A percentile compares a stretch with the other conserved stretches of the same genome.
These are phyloP conservation scores for Indicator indicator DNA, from an alignment of 2,113 vertebrate species.

Conservation along the genomic window DNA sequence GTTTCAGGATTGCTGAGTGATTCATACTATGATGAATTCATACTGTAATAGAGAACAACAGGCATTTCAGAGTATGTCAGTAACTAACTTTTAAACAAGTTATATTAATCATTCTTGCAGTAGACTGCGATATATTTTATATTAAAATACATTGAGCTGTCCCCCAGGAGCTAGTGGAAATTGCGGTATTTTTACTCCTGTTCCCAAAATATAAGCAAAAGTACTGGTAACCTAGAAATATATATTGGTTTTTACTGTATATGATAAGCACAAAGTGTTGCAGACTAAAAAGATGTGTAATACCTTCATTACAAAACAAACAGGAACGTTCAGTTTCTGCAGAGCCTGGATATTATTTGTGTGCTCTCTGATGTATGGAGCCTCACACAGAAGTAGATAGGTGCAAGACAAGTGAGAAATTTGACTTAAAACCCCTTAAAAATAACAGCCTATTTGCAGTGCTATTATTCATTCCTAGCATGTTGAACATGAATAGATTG, in stretches of 20 bases:
- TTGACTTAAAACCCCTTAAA: neutral
- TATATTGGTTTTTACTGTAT: neutral
- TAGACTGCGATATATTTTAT: neutral
- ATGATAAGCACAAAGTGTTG: neutral
- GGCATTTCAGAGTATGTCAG: neutral
- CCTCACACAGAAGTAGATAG: accelerated
- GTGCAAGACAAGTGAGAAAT: neutral
- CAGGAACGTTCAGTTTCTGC: neutral
- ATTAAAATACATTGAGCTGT: neutral
- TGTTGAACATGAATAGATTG: neutral
- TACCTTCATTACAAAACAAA: neutral
- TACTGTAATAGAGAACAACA: neutral
- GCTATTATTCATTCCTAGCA: neutral
- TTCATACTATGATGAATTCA: neutral
- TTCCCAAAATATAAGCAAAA: neutral
- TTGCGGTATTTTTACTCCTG: neutral
- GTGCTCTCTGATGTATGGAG: neutral
- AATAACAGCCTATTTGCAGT: neutral
- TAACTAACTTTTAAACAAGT: neutral
- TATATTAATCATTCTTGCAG: conserved; percentile 27
- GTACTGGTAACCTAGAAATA: neutral
- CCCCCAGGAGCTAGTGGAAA: neutral
- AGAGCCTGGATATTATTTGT: neutral
- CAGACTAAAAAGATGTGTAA: neutral
- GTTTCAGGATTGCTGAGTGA: neutral